These are phyloP conservation scores for Ifrita kowaldi DNA, from an alignment of 2,113 vertebrate species.

Conservation along the genomic window DNA sequence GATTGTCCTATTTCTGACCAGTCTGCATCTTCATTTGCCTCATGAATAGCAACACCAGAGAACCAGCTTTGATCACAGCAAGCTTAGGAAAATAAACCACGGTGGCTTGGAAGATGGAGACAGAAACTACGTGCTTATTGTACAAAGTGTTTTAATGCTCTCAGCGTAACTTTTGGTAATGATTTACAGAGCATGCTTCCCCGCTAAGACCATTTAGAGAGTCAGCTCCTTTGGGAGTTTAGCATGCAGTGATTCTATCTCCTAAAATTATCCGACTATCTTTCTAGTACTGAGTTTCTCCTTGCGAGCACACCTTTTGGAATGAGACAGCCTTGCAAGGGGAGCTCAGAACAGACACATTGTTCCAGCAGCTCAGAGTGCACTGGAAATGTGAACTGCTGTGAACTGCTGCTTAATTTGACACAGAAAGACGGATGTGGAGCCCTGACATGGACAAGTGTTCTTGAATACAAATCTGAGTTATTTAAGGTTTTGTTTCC, in stretches of 20 bases:
- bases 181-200: neutral
- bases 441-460: neutral
- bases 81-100: neutral
- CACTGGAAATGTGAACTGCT: neutral
- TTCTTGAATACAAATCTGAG: neutral
- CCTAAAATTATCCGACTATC: neutral
- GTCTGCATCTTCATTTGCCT: neutral
- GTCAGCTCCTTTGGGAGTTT: neutral
- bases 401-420: neutral
- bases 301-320: constrained; percentile 1
- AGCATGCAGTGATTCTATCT: neutral
- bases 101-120: neutral
- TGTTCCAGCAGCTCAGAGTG: neutral
- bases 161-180: neutral
- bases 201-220: neutral
- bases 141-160: neutral
- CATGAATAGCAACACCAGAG: neutral
- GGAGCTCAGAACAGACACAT: neutral
- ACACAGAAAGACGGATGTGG: neutral
- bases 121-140: neutral
- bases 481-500: constrained; percentile 11
- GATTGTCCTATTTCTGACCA: neutral
- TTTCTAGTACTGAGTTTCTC: neutral
- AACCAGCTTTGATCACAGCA: neutral
- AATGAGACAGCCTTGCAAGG: neutral